These are phyloP conservation scores for Pseudomugil gertrudae DNA, from an alignment of 2,797 vertebrate species.

Conservation along the genomic window DNA sequence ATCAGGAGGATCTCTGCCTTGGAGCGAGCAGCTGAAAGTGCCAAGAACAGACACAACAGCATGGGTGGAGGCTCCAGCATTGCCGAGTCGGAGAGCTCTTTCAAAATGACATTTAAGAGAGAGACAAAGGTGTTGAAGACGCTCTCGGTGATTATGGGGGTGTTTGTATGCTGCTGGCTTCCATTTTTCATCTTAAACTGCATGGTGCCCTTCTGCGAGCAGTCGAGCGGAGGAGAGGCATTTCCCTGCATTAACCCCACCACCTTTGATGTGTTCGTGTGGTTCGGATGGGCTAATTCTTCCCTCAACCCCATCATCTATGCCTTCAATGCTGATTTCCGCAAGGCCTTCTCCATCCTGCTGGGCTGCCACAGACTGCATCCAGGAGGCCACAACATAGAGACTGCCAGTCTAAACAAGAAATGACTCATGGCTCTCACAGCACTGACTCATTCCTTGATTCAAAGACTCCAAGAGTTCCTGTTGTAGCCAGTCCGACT, in stretches of 20 bases:
- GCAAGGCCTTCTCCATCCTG: slow-evolving; percentile 95
- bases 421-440: slow-evolving; percentile 82
- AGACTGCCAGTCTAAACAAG: slow-evolving; percentile 95
- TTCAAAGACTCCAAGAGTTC: slow-evolving; percentile 60
- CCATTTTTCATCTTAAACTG: slow-evolving; percentile 98
- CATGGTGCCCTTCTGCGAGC: slow-evolving; percentile 97
- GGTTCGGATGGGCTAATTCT: slow-evolving; percentile 99
- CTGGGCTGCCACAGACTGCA: slow-evolving; percentile 94
- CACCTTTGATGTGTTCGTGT: slow-evolving; percentile 96
- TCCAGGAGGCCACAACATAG: slow-evolving; percentile 88
- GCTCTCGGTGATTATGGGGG: slow-evolving; percentile 97
- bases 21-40: slow-evolving; percentile 94
- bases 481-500: slow-evolving; percentile 53
- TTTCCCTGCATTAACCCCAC: slow-evolving; percentile 94
- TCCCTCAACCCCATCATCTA: slow-evolving; percentile 99
- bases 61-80: slow-evolving; percentile 86
- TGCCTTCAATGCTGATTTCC: slow-evolving; percentile 98
- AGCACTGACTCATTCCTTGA: slow-evolving; percentile 69
- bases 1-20: slow-evolving; percentile 94
- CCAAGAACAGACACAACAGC: slow-evolving; percentile 93
- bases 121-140: slow-evolving; percentile 99
- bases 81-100: slow-evolving; percentile 91
- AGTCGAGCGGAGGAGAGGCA: slow-evolving; percentile 78
- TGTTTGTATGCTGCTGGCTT: slow-evolving; percentile 98
- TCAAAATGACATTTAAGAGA: slow-evolving; percentile 96